phyloP scores from a whole-genome alignment of 2,113 vertebrate species.

The Odontophorus gujanensis region DNA sequence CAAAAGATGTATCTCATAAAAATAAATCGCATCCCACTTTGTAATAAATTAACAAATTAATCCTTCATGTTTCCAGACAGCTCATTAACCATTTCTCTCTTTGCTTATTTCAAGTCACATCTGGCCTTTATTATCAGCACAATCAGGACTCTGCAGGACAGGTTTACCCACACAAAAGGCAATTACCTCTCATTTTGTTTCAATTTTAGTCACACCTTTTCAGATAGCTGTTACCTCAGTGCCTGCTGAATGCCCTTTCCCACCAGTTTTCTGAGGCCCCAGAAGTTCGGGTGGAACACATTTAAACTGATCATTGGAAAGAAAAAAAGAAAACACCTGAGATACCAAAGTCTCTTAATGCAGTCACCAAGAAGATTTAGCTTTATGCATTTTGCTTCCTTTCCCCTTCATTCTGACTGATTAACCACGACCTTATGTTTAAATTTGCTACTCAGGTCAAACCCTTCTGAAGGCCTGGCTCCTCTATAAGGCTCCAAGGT shows the following conservation, averaged over 20 bases:
- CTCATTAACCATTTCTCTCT: not conserved
- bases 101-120: constrained; percentile 32
- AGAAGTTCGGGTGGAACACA: not conserved
- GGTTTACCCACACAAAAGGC: constrained; percentile 48
- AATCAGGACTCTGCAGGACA: not conserved
- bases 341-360: not conserved
- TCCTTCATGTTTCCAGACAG: not conserved
- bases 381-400: constrained; percentile 3
- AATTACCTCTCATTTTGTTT: constrained; percentile 28
- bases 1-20: not conserved
- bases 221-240: constrained; percentile 11
- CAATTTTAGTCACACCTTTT: constrained; percentile 24
- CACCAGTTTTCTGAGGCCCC: not conserved
- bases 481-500: constrained; percentile 41
- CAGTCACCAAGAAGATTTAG: not conserved
- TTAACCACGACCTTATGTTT: constrained; percentile 19
- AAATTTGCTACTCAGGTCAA: constrained; percentile 17
- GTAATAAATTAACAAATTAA: constrained; percentile 1
- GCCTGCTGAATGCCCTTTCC: not conserved
- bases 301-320: not conserved
- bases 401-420: constrained; percentile 34
- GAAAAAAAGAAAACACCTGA: not conserved
- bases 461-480: constrained; percentile 33
- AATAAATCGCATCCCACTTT: not conserved
- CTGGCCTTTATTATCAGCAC: constrained; percentile 12